Conservation (phyloP, 2,113 vertebrate genomes). For the Zosterops pallidus region DNA sequence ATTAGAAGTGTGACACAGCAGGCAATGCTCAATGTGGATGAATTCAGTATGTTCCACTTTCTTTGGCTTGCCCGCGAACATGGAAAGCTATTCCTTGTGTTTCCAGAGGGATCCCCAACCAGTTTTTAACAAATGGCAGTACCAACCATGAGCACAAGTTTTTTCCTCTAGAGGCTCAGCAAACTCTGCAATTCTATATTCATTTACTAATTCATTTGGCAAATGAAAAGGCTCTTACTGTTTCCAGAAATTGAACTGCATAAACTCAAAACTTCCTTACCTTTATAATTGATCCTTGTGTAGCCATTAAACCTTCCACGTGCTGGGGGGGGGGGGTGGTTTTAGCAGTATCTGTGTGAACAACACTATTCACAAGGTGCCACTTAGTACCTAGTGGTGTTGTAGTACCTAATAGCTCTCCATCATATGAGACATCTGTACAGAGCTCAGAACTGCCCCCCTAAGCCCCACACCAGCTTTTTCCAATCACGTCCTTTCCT, state of each 20-base stretch:
- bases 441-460: not conserved
- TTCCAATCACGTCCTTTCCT: not conserved
- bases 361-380: not conserved
- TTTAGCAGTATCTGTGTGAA: not conserved
- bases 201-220: not conserved
- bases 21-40: not conserved
- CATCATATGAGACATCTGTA: not conserved
- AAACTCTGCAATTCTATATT: not conserved
- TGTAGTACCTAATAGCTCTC: not conserved
- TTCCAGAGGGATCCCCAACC: not conserved
- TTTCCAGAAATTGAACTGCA: conserved; percentile 1
- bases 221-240: not conserved
- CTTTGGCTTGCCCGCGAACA: not conserved
- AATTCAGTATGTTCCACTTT: not conserved
- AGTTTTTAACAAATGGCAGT: conserved; percentile 2
- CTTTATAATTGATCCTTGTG: not conserved
- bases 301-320: not conserved
- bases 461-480: not conserved
- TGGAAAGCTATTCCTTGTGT: not conserved
- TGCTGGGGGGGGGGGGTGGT: accelerated
- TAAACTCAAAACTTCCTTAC: not conserved
- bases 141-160: not conserved
- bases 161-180: not conserved
- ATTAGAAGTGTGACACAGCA: not conserved
- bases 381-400: not conserved